These are phyloP conservation scores for Montifringilla adamsi DNA, from an alignment of 2,113 vertebrate species.

Conservation along the genomic window DNA sequence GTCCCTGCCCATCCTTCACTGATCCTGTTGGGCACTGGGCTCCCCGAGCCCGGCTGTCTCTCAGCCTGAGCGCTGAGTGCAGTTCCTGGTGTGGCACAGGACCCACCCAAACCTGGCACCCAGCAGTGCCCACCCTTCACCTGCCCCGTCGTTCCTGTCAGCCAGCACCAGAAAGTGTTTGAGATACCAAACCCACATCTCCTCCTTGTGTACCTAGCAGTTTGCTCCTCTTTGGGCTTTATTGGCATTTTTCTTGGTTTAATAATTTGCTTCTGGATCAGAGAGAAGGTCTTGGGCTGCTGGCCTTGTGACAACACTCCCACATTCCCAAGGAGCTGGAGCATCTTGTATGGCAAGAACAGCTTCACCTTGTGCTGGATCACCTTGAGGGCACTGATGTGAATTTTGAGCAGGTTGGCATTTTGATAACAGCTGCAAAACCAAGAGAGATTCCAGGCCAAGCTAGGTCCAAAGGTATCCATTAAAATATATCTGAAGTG, in stretches of 20 bases:
- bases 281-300: neutral
- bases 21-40: too few species aligned
- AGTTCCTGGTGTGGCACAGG: rapidly evolving
- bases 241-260: neutral
- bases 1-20: rapidly evolving
- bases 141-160: rapidly evolving
- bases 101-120: rapidly evolving
- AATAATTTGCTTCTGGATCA: slow-evolving; percentile 10
- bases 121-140: neutral
- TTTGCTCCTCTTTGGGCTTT: neutral
- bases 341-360: neutral
- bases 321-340: neutral
- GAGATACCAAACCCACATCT: neutral
- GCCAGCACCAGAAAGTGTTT: neutral
- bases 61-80: rapidly evolving
- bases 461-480: neutral
- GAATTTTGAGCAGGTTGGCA: neutral
- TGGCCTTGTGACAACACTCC: neutral
- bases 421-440: slow-evolving; percentile 33
- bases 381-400: neutral
- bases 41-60: neutral
- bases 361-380: slow-evolving; percentile 24
- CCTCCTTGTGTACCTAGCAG: neutral
- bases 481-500: slow-evolving; percentile 16
- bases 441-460: slow-evolving; percentile 31